Percentiles rank a stretch among this genome's conserved stretches.
These are phyloP conservation scores for Spheniscus mendiculus DNA, from an alignment of 2,113 vertebrate genomes.

Conservation along the genomic window DNA sequence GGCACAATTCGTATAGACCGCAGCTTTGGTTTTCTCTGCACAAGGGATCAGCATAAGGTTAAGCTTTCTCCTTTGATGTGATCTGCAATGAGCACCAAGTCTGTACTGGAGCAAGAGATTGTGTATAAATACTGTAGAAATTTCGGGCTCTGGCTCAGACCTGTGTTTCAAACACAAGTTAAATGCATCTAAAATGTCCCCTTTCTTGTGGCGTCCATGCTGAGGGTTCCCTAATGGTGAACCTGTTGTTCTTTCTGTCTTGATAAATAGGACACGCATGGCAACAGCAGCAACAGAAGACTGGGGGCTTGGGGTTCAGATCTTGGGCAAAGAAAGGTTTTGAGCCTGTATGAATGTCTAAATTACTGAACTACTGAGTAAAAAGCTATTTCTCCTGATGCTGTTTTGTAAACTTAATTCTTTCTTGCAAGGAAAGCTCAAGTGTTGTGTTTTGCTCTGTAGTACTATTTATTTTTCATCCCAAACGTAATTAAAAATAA, in stretches of 20 bases:
- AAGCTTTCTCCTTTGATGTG: background rate
- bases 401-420: background rate
- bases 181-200: background rate
- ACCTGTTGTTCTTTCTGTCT: background rate
- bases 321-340: background rate
- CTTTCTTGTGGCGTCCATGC: background rate
- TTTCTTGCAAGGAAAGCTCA: background rate
- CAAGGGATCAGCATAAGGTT: background rate
- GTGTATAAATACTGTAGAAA: background rate
- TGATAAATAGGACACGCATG: background rate
- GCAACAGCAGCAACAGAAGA: background rate
- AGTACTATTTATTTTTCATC: background rate
- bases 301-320: background rate
- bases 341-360: background rate
- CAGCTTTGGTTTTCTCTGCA: background rate
- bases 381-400: background rate
- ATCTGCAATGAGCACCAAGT: background rate
- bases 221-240: background rate
- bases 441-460: background rate
- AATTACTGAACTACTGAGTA: background rate
- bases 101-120: background rate
- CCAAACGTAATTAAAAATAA: background rate
- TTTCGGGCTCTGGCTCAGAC: background rate
- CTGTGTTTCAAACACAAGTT: background rate
- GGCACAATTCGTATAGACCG: background rate